Evolutionary conservation across 2,113 vertebrate genomes (phyloP).

Genomic region (Miniopterus natalensis): DNA sequence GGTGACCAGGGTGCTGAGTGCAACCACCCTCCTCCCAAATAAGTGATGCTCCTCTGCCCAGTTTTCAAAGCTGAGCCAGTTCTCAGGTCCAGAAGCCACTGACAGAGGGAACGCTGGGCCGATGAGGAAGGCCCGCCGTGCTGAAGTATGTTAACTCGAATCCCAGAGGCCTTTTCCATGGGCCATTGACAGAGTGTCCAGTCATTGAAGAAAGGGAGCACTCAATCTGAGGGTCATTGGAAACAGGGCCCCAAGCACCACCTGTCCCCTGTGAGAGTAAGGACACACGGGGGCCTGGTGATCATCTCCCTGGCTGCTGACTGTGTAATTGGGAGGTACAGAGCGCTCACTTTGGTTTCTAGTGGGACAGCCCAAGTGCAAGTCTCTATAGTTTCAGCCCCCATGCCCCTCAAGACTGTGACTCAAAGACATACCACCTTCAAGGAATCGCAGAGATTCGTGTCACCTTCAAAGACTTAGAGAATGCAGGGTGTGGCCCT

Average conservation of each 20-base stretch:
- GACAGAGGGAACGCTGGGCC: background rate
- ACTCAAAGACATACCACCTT: background rate
- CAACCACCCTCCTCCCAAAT: background rate
- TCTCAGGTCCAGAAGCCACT: background rate
- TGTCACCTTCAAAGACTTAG: background rate
- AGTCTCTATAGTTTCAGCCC: background rate
- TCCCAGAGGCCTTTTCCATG: background rate
- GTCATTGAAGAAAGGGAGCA: background rate
- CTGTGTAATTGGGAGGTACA: background rate
- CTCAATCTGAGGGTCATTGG: background rate
- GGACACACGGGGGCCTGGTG: background rate
- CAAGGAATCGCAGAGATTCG: background rate
- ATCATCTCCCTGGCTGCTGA: background rate
- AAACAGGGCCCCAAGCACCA: background rate
- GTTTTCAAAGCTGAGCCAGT: background rate
- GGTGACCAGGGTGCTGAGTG: background rate
- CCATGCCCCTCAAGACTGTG: background rate
- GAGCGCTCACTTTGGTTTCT: background rate
- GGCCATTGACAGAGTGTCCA: accelerated
- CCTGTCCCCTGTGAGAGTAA: background rate
- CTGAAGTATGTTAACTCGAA: no score
- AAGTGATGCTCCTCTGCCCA: background rate
- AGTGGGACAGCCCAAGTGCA: background rate
- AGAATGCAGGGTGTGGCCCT: background rate
- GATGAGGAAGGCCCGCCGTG: background rate